Conservation (phyloP, 2,113 vertebrate genomes). For the Argyrosomus japonicus region DNA sequence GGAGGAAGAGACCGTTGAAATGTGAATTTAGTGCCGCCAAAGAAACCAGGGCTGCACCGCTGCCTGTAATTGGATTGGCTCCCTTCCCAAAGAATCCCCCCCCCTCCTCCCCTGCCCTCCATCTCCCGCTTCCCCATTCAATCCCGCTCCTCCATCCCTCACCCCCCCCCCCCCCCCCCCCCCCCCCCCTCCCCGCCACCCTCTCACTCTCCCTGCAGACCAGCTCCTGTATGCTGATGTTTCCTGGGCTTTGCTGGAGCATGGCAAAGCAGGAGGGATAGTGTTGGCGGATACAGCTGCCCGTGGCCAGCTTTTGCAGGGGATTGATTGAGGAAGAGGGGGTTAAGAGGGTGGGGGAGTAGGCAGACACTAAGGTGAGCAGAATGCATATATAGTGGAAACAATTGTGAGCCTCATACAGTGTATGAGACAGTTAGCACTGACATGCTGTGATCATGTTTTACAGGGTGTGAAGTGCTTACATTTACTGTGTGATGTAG, state of each 20-base stretch:
- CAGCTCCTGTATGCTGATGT: conserved; percentile 74
- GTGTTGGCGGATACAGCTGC: conserved; percentile 51
- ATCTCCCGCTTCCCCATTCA: conserved; percentile 66
- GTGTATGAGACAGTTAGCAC: neutral
- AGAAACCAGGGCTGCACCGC: conserved; percentile 82
- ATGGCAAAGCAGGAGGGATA: conserved; percentile 60
- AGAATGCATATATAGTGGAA: conserved; percentile 46
- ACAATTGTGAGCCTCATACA: conserved; percentile 32
- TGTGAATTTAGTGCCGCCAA: conserved; percentile 82
- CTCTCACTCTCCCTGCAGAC: conserved; percentile 70
- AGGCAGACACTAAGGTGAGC: conserved; percentile 48
- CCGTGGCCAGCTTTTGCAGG: conserved; percentile 56
- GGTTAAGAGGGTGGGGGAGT: conserved; percentile 62
- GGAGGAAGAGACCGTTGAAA: conserved; percentile 78
- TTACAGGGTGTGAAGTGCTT: conserved; percentile 8
- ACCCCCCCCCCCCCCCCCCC: conserved; percentile 10
- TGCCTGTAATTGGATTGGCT: conserved; percentile 89
- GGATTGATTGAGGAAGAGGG: conserved; percentile 66
- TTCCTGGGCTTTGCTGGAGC: conserved; percentile 80
- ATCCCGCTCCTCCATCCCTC: conserved; percentile 41
- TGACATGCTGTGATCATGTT: neutral
- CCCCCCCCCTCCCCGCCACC: conserved; percentile 47
- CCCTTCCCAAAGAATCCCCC: conserved; percentile 81
- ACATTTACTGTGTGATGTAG: neutral
- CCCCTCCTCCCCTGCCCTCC: conserved; percentile 69